Conservation (phyloP, 2,113 vertebrate genomes). For the Columba livia region DNA sequence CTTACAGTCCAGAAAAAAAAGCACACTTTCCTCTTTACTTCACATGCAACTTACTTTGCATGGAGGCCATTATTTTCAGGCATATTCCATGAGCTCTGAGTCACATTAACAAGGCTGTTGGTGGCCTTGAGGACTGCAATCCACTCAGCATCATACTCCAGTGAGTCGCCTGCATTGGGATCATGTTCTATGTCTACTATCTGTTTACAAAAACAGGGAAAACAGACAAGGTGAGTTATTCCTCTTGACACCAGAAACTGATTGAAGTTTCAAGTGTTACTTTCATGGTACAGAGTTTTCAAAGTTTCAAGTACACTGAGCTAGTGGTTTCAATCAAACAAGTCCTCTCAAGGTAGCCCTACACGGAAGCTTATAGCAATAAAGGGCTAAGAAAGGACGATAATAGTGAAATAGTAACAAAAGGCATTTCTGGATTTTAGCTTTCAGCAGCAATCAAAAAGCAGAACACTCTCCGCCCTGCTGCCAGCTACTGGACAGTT, state of each 20-base stretch:
- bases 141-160: slow-evolving; percentile 96
- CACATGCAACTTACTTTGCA: slow-evolving; percentile 71
- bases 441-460: neutral
- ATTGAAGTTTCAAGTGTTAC: neutral
- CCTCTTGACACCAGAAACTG: neutral
- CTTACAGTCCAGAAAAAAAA: neutral
- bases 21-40: neutral
- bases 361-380: neutral
- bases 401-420: neutral
- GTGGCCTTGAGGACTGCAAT: slow-evolving; percentile 91
- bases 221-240: neutral
- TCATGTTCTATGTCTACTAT: slow-evolving; percentile 89
- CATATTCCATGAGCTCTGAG: slow-evolving; percentile 83
- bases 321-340: neutral
- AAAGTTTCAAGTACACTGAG: neutral
- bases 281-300: neutral
- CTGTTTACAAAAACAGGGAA: slow-evolving; percentile 49
- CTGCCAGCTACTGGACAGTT: neutral
- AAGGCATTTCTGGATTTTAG: neutral
- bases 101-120: slow-evolving; percentile 82
- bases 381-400: neutral
- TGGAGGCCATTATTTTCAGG: slow-evolving; percentile 93
- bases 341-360: neutral
- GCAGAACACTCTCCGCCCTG: neutral
- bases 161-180: slow-evolving; percentile 78